Base-by-base conservation (phyloP, 1,140 invertebrate genomes). In the Drosophila littoralis region DNA sequence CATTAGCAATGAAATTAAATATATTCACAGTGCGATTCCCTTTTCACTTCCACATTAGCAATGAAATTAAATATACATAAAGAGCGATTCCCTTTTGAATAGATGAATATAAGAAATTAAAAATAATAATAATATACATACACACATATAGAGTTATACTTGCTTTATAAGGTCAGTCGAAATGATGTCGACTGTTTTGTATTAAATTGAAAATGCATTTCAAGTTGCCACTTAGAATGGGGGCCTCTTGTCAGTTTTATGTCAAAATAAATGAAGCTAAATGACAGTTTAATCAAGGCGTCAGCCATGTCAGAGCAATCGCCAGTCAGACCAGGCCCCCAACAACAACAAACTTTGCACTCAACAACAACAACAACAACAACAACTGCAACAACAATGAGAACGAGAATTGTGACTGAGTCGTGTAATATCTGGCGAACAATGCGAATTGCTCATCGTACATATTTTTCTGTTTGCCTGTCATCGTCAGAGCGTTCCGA, bases 221-320 rank as follows among this genome's bases (percentile, higher is more conserved):
- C 61, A 69, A 83, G 63, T 70, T 84, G 80, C 77, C 84, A 89
- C 73, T 88, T 88, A 75, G 70, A 88, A 88, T 91, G 88, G 83
- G 71, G 74, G 77, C 81, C 79, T 67, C 75, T 69, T 83, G 88
- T 91, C 88, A 91, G 88, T 89, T 91, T 91, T 91, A 58, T 91
- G 88, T 91, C 88, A 91, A 91, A 91, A 91, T 91, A 91, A 91
- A 91, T 91, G 89, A 90, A 91, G 89, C 72, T 84, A 91, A 91
- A 83, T 91, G 88, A 91, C 89, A 91, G 89, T 91, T 91, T 91
- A 91, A 91, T 91, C 89, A 91, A 91, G 80, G 88, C 83, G 83
- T 82, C 86, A 81, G 75, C 83, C 66, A 76, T 85, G 82, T 79
- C 83, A 79, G 79, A 79, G 79, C 71, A 82, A 17, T 59, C 43